Base-by-base conservation (phyloP, 1,140 invertebrate genomes). In the Eupeodes corollae region DNA sequence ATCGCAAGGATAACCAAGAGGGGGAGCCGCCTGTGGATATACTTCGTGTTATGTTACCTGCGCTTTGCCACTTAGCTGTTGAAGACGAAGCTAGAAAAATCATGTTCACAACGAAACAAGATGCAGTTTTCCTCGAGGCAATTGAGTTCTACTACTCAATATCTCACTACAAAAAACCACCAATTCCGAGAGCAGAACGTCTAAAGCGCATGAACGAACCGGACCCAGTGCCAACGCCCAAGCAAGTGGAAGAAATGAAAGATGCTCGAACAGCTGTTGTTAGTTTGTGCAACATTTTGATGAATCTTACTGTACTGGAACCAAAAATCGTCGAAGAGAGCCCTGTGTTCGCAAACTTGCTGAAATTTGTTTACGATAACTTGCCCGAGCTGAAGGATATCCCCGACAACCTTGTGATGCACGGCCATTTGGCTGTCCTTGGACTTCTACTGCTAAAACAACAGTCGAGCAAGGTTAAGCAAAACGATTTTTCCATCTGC, bases 271-370 rank as follows among this genome's bases (percentile, higher is more conserved):
- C 77, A 8, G 86, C 88, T 0, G 85, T 94, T 73, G 81, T 88
- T 16, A 87, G 88, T 46, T 77, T 90, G 2, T 92, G 89, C 67
- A 92, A 92, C 56, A 82, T 92, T 39, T 81, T 95, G 37, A 90
- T 95, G 85, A 95, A 95, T 58, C 77, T 94, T 0, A 86, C 86
- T 12, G 90, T 94, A 1, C 64, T 93, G 21, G 90, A 92, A 63
- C 78, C 83, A 1, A 85, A 88, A 66, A 67, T 85, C 14, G 86
- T 90, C 5, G 82, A 88, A 59, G 78, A 82, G 48, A 84, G 82
- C 44, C 63, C 77, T 16, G 71, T 84, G 6, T 93, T 92, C 63
- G 79, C 82, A 47, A 79, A 80, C 39, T 67, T 93, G 6, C 70
- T 92, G 13, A 88, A 89, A 63, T 93, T 92, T 58, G 81, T 91